Evolutionary conservation across 2,888 invertebrate species (phyloP).

Genomic region (Erynnis tages): DNA sequence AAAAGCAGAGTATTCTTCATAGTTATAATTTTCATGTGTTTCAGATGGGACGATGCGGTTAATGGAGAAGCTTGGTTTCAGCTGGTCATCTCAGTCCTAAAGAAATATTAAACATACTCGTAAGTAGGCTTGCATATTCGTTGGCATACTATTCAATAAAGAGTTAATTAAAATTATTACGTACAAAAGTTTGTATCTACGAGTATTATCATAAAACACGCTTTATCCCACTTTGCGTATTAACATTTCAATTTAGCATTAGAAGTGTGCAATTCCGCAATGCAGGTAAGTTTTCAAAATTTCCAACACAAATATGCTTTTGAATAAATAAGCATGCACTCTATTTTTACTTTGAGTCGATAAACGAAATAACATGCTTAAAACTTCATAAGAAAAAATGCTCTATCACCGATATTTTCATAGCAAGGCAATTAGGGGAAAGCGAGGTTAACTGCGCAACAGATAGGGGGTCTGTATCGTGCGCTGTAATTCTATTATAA

Average conservation of each 20-base stretch:
- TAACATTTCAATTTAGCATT: background rate
- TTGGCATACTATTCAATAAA: no score
- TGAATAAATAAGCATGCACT: conserved; percentile 6
- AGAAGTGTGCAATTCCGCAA: background rate
- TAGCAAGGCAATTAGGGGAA: conserved; percentile 65
- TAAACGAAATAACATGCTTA: background rate
- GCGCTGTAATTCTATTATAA: conserved; percentile 76
- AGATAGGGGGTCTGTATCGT: conserved; percentile 62
- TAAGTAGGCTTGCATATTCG: no score
- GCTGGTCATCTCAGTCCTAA: no score
- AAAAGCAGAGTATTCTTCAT: no score
- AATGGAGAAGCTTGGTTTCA: no score
- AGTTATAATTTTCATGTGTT: no score
- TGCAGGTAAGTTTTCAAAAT: background rate
- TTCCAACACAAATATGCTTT: background rate
- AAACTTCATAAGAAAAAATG: conserved; percentile 4
- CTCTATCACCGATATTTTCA: conserved; percentile 48
- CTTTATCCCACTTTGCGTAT: no score
- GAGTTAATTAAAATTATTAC: no score
- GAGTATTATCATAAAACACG: no score
- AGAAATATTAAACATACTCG: no score
- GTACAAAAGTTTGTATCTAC: no score
- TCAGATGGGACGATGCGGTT: no score
- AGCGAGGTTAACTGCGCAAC: conserved; percentile 50
- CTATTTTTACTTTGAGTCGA: background rate